Conservation (phyloP, 2,888 invertebrate species). For the Maniola hyperantus region DNA sequence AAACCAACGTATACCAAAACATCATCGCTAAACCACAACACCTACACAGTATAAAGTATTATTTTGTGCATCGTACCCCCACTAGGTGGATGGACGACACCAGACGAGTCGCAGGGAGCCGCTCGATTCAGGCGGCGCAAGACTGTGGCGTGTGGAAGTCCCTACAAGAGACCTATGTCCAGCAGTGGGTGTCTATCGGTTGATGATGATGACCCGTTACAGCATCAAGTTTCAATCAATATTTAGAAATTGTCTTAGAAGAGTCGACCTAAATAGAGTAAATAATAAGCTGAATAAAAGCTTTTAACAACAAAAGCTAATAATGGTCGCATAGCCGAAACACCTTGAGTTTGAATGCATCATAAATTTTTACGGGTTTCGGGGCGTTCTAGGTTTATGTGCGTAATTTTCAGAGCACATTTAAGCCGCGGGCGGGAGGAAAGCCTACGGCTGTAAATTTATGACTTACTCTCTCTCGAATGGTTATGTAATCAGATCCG, state of each 20-base stretch:
- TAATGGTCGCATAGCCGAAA: constrained; percentile 5
- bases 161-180: too few species aligned
- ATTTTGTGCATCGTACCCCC: too few species aligned
- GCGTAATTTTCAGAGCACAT: constrained; percentile 21
- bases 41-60: too few species aligned
- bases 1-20: too few species aligned
- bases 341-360: constrained; percentile 12
- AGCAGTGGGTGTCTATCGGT: too few species aligned
- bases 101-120: too few species aligned
- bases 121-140: too few species aligned
- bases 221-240: too few species aligned
- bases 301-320: constrained; percentile 1
- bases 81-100: too few species aligned
- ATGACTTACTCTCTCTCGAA: constrained; percentile 25
- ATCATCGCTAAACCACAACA: too few species aligned
- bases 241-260: not conserved
- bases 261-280: not conserved
- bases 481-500: constrained; percentile 27
- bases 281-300: not conserved
- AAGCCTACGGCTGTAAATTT: constrained; percentile 22
- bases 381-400: constrained; percentile 17
- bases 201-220: too few species aligned
- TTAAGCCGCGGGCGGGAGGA: constrained; percentile 15
- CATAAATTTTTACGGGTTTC: constrained; percentile 19
- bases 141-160: too few species aligned